Conservation (phyloP, 2,888 invertebrate species). For the Griposia aprilina region DNA sequence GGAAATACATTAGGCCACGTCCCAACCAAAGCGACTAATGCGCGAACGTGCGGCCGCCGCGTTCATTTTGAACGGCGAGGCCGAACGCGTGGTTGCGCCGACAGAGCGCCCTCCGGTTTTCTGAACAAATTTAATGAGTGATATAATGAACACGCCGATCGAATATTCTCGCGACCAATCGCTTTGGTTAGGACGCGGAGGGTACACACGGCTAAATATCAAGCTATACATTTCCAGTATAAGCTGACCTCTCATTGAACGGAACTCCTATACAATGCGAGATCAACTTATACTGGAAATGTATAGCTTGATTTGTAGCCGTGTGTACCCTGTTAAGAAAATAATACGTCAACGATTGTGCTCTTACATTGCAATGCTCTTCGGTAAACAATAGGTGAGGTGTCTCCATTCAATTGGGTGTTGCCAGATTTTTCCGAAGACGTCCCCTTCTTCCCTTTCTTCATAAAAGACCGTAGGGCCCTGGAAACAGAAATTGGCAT, state of each 20-base stretch:
- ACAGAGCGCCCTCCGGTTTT: background rate
- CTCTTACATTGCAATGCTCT: conserved; percentile 86
- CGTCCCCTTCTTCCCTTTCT: conserved; percentile 84
- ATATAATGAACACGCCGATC: background rate
- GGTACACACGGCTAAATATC: background rate
- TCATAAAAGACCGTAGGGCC: conserved; percentile 88
- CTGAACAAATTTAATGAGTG: background rate
- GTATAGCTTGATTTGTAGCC: no score
- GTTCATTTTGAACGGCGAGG: background rate
- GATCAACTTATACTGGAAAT: no score
- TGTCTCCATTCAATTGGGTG: conserved; percentile 80
- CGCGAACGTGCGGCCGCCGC: background rate
- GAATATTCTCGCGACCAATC: background rate
- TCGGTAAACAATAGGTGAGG: conserved; percentile 85
- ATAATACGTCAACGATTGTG: background rate
- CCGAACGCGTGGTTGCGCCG: background rate
- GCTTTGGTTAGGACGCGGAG: background rate
- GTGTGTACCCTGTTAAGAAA: background rate
- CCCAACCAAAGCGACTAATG: background rate
- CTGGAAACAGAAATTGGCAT: conserved; percentile 75
- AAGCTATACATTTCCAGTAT: no score
- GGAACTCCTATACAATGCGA: no score
- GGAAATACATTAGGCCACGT: background rate
- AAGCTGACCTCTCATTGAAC: no score
- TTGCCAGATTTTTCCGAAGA: conserved; percentile 70